Evolutionary conservation across 2,797 vertebrate genomes (phyloP).

Genomic region (Typhlichthys subterraneus): DNA sequence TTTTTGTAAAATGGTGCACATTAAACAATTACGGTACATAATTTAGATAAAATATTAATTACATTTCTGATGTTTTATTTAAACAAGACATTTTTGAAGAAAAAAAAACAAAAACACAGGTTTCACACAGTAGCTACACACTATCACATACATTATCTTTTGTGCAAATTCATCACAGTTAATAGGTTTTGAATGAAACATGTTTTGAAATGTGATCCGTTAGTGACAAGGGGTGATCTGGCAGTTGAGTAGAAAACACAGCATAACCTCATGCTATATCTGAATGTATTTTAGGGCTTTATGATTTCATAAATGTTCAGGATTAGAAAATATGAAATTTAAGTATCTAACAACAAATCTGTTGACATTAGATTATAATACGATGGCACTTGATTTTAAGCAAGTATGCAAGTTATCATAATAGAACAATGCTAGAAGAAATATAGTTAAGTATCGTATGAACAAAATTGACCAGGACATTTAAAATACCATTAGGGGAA

Average conservation of each 20-base stretch:
- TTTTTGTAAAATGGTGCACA: background rate
- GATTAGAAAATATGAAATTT: slow-evolving; percentile 7
- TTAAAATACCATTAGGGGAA: slow-evolving; percentile 24
- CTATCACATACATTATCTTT: slow-evolving; percentile 60
- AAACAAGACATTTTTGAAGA: slow-evolving; percentile 39
- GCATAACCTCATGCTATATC: slow-evolving; percentile 21
- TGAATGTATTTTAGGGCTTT: slow-evolving; percentile 18
- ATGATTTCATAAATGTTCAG: background rate
- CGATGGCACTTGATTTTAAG: slow-evolving; percentile 53
- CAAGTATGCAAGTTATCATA: slow-evolving; percentile 29
- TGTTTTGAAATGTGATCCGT: slow-evolving; percentile 21
- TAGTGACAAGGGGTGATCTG: slow-evolving; percentile 24
- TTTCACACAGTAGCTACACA: slow-evolving; percentile 54
- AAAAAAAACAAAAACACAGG: slow-evolving; percentile 58
- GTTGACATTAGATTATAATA: slow-evolving; percentile 37
- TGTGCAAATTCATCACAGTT: slow-evolving; percentile 70
- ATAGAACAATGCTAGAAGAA: slow-evolving; percentile 40
- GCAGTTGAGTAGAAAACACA: slow-evolving; percentile 25
- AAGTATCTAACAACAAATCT: slow-evolving; percentile 8
- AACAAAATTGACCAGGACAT: slow-evolving; percentile 25
- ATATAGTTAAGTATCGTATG: slow-evolving; percentile 32
- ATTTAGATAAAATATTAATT: slow-evolving; percentile 16
- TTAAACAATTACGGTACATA: background rate
- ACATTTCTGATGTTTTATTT: slow-evolving; percentile 14
- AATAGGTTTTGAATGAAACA: slow-evolving; percentile 30